Evolutionary conservation across 2,113 vertebrate genomes (phyloP), one percentile per base, ranked within the genome.

Genomic region (Irena cyanogastra): DNA sequence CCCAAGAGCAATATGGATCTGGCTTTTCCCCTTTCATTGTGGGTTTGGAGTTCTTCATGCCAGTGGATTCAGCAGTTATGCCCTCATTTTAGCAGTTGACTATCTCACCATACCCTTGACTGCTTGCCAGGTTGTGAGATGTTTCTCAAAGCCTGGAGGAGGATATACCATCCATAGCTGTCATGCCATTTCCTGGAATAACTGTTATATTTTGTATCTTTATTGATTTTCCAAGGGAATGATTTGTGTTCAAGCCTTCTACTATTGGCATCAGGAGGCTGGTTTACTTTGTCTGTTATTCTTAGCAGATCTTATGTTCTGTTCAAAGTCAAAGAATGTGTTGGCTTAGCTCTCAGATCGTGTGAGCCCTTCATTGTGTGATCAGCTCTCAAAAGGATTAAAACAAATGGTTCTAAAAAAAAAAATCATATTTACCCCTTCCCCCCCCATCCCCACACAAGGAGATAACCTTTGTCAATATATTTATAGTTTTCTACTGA

Each of bases 361-460:
- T 7, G 3, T 33, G 35, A 75, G 14, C 4, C 23, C 28, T 66
- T 85, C 24, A 45, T 15, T 53, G 26, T 53, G 22, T 37, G 50
- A 27, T 59, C 39, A 59, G 20, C 4, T 81, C 27, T 53, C 39
- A 53, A 63, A 87, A 69, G 30, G 16, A 53, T 57, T 37, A 49
- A 74, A 87, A 54, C 21, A 74, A 75, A 45, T 26, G 1, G 14
- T 30, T 57, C 23, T 16, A 27, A 71, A 70, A 79, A 53, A 42
- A 42, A 41, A 60, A 15, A 5, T 17, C 3, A 3, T 39, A 49
- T 37, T 23, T 53, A 37, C 3, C 4, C 10, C 8, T 60, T 88
- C 4, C 1, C 1, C 11, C 23, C 2, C 10, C 41, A 9, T 14
- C 41, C 41, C 41, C 41, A 4, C 13, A 9, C 69, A 72, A 39